A percentile compares a stretch with the other conserved stretches of the same genome.
Conservation (phyloP, 53 echinoderm and acorn worm genomes). For the Patiria pectinifera region DNA sequence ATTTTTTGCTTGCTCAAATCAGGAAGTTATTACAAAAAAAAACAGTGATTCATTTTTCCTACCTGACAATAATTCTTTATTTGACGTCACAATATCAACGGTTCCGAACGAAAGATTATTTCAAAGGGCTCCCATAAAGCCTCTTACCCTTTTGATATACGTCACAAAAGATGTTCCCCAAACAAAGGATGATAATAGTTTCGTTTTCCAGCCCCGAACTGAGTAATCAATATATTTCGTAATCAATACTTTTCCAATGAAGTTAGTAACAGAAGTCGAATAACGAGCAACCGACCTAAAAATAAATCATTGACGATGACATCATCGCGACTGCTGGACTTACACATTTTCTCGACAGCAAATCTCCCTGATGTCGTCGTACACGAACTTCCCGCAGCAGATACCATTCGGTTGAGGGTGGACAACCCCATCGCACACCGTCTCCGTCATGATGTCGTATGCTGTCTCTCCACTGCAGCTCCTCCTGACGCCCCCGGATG, state of each 20-base stretch:
- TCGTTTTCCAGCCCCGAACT: too few species aligned
- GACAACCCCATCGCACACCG: constrained; percentile 78
- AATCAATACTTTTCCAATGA: neutral
- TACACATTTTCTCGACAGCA: constrained; percentile 72
- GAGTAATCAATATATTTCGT: too few species aligned
- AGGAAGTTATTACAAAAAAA: too few species aligned
- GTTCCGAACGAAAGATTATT: too few species aligned
- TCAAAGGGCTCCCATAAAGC: too few species aligned
- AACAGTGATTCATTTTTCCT: neutral
- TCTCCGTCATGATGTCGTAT: constrained; percentile 67
- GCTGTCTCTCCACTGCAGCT: constrained; percentile 73
- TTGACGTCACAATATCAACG: neutral
- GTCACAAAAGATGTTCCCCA: too few species aligned
- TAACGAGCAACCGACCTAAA: neutral
- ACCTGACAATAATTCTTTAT: neutral
- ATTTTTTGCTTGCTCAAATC: too few species aligned
- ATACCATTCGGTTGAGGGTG: constrained; percentile 54
- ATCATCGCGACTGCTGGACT: neutral
- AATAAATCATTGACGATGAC: neutral
- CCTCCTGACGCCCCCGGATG: constrained; percentile 52
- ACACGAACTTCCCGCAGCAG: constrained; percentile 75
- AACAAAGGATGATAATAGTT: too few species aligned
- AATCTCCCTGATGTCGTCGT: constrained; percentile 32
- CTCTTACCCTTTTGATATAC: too few species aligned
- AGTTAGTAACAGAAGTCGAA: neutral